Evolutionary conservation across 1,140 invertebrate species (phyloP), one percentile per base, ranked within the genome.

Genomic region (Rhynchophorus ferrugineus): DNA sequence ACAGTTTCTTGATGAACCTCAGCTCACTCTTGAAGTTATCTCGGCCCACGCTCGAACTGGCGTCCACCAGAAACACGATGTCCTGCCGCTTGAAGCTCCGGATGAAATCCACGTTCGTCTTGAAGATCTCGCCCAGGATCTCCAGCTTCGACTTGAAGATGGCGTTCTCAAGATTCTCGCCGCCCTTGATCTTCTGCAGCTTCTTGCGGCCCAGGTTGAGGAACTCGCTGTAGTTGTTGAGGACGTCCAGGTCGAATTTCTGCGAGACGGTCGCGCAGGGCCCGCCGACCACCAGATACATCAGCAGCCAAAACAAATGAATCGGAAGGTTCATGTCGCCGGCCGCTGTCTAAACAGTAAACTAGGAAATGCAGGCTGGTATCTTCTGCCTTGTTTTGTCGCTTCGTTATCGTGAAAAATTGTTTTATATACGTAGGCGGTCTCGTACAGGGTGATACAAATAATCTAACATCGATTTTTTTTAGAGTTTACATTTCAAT

Each of bases 61-160:
- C 77, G 63, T 86, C 84, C 6, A 87, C 77, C 11, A 86, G 69
- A 61, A 87, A 86, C 3, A 85, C 73, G 11, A 86, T 64, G 61
- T 87, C 84, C 36, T 82, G 61, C 16, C 63, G 62, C 6, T 63
- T 57, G n/a, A 60, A 56, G 14, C 59, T 56, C 60, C 70, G 69
- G 1, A 74, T 57, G 17, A 48, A 56, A 9, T 75, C 66, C 1
- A 80, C 73, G 48, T 77, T 73, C 47, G 69, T 66, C 52, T 78
- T 79, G 8, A 81, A 69, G 2, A 77, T 65, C 20, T 71, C 69
- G 5, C 78, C 78, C 5, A 79, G 61, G 2, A 72, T 69, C 39
- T 80, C 77, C 9, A 81, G 73, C 65, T 80, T 79, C 3, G 73
- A 73, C 29, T 72, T 76, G 64, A 65, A 79, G 78, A 74, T 81